Conservation (phyloP, 2,888 invertebrate species). For the Clistopyga incitator region DNA sequence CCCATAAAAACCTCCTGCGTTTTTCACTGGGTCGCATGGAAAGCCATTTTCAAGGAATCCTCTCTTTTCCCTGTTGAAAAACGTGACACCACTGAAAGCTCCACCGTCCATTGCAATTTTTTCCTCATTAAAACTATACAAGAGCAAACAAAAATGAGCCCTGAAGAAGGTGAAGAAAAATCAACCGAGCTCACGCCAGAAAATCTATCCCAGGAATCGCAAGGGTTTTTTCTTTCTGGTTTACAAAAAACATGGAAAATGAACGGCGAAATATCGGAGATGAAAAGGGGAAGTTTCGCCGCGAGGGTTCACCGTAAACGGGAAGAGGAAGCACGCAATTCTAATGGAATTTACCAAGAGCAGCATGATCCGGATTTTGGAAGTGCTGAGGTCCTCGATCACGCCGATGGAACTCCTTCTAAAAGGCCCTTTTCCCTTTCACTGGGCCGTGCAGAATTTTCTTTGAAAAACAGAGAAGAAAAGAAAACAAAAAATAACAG, state of each 20-base stretch:
- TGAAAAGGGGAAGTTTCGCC: too few species aligned
- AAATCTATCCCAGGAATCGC: too few species aligned
- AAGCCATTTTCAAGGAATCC: background rate
- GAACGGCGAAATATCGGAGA: too few species aligned
- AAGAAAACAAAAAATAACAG: too few species aligned
- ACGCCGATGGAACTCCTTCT: too few species aligned
- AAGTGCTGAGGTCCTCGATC: background rate
- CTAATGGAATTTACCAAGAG: slow-evolving; percentile 52
- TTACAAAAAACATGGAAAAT: too few species aligned
- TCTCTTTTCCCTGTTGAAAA: background rate
- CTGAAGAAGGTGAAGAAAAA: too few species aligned
- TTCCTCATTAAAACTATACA: background rate
- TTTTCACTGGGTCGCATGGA: slow-evolving; percentile 10
- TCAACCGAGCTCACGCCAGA: too few species aligned
- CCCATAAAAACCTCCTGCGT: background rate
- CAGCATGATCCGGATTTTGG: slow-evolving; percentile 21
- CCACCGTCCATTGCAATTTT: background rate
- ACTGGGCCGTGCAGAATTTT: too few species aligned
- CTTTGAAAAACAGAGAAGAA: too few species aligned
- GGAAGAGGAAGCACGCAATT: slow-evolving; percentile 25
- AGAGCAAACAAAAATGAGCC: background rate
- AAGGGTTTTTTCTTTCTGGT: too few species aligned
- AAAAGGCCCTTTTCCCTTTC: too few species aligned
- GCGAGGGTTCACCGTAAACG: background rate
- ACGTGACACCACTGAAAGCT: slow-evolving; percentile 34